These are phyloP conservation scores for Eleutherodactylus coqui DNA, from an alignment of 2,797 vertebrate species.

Conservation along the genomic window DNA sequence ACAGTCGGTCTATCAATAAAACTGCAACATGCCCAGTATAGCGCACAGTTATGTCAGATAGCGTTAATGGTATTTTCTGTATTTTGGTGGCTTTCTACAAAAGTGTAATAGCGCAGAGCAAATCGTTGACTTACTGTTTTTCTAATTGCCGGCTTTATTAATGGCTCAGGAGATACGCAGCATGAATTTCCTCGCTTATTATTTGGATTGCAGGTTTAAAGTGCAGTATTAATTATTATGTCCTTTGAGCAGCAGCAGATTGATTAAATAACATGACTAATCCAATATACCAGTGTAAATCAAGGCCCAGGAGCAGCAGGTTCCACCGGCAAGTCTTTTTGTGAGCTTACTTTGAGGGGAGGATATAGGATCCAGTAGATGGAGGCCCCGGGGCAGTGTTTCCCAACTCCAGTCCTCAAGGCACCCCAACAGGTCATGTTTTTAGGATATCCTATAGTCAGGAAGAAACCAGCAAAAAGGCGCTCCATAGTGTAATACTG, in stretches of 20 bases:
- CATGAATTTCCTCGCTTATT: not conserved
- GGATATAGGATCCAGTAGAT: too few species aligned
- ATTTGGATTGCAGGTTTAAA: slow-evolving; percentile 8
- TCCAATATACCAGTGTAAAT: not conserved
- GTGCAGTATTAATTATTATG: slow-evolving; percentile 13
- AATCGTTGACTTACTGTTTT: not conserved
- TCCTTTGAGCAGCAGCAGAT: not conserved
- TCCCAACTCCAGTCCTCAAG: too few species aligned
- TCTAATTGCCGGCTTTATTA: not conserved
- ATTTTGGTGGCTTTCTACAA: not conserved
- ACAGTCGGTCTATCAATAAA: too few species aligned
- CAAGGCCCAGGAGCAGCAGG: not conserved
- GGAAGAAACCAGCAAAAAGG: too few species aligned
- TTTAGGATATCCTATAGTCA: too few species aligned
- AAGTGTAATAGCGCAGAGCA: not conserved
- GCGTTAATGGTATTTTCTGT: not conserved
- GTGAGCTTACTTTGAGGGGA: too few species aligned
- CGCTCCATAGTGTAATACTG: too few species aligned
- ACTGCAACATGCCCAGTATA: not conserved
- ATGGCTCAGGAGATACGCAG: not conserved
- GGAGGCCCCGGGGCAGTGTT: too few species aligned
- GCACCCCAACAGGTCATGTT: too few species aligned
- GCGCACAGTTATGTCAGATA: not conserved
- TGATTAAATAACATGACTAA: slow-evolving; percentile 10
- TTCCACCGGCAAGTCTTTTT: too few species aligned